Evolutionary conservation across 2,797 vertebrate genomes (phyloP).

Genomic region (Sebastes iracundus): DNA sequence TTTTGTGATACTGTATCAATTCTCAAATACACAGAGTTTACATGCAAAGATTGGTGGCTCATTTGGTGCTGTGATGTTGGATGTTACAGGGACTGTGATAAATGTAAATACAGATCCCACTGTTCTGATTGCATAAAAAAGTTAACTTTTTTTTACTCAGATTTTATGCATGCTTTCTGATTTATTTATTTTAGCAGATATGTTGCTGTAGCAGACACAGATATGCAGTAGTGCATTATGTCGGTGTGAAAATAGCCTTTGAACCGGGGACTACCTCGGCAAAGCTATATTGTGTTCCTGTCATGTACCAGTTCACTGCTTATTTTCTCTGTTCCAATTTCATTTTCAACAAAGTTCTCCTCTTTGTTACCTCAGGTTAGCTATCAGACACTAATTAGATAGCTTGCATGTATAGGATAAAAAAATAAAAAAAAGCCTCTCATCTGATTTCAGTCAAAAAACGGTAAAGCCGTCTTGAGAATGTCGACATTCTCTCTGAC

Average conservation of each 20-base stretch:
- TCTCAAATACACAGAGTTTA: no score
- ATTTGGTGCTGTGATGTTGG: no score
- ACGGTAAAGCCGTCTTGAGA: neutral
- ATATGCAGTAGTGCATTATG: neutral
- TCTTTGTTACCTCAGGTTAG: slow-evolving; percentile 10
- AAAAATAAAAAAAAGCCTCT: neutral
- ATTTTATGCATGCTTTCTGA: neutral
- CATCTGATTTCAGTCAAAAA: slow-evolving; percentile 20
- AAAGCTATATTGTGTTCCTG: neutral
- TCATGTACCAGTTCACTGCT: neutral
- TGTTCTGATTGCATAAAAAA: no score
- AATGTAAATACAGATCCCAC: no score
- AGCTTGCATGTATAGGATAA: neutral
- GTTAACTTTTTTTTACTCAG: neutral
- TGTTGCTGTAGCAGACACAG: neutral
- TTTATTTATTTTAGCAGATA: no score
- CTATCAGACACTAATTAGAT: slow-evolving; percentile 33
- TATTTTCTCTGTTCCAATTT: neutral
- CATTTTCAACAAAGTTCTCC: neutral
- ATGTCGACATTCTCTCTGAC: slow-evolving; percentile 28
- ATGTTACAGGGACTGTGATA: no score
- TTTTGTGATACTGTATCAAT: no score
- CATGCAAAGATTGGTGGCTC: no score
- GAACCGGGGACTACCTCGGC: neutral
- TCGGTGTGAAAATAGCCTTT: neutral